Evolutionary conservation across 2,888 invertebrate species (phyloP), one percentile per base, ranked within the genome.

Genomic region (Stenoptilia bipunctidactyla): DNA sequence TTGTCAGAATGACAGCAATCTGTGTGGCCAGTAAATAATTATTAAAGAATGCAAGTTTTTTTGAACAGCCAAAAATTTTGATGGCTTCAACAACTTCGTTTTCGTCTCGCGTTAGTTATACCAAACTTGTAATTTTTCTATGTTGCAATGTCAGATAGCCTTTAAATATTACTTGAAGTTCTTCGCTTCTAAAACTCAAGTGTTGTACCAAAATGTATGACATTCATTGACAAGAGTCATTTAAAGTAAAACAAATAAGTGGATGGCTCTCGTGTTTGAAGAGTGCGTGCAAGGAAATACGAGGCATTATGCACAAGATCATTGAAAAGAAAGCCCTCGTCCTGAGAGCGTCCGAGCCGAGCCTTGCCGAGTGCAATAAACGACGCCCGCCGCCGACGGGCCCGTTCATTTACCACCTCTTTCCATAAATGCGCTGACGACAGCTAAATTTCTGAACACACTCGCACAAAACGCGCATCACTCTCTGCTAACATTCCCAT

Each of bases 321-420:
- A 69, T 73, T 79, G 79, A 76, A 77, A 74, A 77, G 77, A 77
- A 77, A 72, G 72, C 71, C 57, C 76, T 76, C 66, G 64, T 76
- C 66, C 66, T 58, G 66, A 76, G 76, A 66, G 76, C 73, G 79
- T 74, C 79, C 79, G 57, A 73, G 72, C 55, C 70, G 60, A n/a
- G n/a, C n/a, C n/a, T n/a, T 65, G 58, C 47, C 64, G 71, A 75
- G 76, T 67, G 77, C 73, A 74, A 79, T 77, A 73, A 76, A 68
- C 75, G 74, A 70, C 75, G 70, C 72, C 66, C 63, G 73, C 63
- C 66, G 64, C n/a, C n/a, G n/a, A 51, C 71, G 65, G 58, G 51
- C 61, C 65, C 64, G 73, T 74, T 75, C 80, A 73, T 79, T 77
- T 73, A 69, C 73, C 71, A 74, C 70, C 70, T 62, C 66, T 62